These are phyloP conservation scores for Octodonta nipae DNA, from an alignment of 2,888 invertebrate species.

Conservation along the genomic window DNA sequence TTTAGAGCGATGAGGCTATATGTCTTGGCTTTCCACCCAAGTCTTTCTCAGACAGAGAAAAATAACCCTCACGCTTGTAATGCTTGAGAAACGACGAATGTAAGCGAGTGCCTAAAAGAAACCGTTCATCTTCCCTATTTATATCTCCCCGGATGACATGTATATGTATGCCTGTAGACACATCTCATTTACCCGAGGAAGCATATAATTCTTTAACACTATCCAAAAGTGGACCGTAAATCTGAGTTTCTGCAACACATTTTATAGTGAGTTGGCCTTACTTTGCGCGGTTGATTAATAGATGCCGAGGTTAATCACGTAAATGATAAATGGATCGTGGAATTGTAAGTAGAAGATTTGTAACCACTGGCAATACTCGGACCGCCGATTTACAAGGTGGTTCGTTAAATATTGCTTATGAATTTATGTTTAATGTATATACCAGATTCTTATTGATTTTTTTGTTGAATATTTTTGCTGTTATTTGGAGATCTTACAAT, in stretches of 20 bases:
- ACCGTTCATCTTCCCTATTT: slow-evolving; percentile 35
- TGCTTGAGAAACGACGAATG: slow-evolving; percentile 13
- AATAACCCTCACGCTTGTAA: slow-evolving; percentile 31
- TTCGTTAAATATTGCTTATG: too few relatives aligned
- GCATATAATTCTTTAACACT: slow-evolving; percentile 43
- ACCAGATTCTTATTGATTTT: too few relatives aligned
- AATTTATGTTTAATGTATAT: too few relatives aligned
- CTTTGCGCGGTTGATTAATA: slow-evolving; percentile 7
- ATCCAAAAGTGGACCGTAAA: slow-evolving; percentile 34
- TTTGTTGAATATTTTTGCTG: too few relatives aligned
- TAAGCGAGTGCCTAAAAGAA: slow-evolving; percentile 14
- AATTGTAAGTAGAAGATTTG: too few relatives aligned
- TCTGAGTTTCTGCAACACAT: slow-evolving; percentile 30
- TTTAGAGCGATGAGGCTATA: slow-evolving; percentile 36
- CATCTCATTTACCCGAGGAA: slow-evolving; percentile 19
- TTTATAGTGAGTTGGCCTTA: slow-evolving; percentile 23
- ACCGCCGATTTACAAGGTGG: too few relatives aligned
- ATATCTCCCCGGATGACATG: slow-evolving; percentile 33
- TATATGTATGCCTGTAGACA: slow-evolving; percentile 36
- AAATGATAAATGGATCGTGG: slow-evolving; percentile 4
- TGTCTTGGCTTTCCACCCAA: slow-evolving; percentile 25
- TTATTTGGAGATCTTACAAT: too few relatives aligned
- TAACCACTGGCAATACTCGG: too few relatives aligned
- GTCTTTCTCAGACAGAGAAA: slow-evolving; percentile 29
- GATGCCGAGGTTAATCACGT: slow-evolving; percentile 1